Percentiles rank a stretch among this genome's conserved stretches.
Evolutionary conservation across 2,888 invertebrate species (phyloP).

Genomic region (Piscicola geometra): DNA sequence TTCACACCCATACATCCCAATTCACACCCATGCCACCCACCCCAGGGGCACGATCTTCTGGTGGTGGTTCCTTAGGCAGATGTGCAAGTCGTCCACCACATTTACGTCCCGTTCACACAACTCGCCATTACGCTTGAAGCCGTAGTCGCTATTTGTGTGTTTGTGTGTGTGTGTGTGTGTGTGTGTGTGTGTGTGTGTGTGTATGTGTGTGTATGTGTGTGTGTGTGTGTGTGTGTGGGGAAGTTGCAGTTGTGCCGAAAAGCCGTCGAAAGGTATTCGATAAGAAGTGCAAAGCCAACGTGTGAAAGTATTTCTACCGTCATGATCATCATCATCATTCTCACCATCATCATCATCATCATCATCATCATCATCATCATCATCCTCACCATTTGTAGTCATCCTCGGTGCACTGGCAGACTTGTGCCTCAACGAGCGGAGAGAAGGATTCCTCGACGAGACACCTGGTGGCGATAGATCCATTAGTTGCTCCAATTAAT

Average conservation of each 20-base stretch:
- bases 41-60: conserved; percentile 50
- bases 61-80: conserved; percentile 50
- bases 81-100: conserved; percentile 47
- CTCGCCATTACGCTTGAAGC: conserved; percentile 48
- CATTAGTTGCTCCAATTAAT: no score
- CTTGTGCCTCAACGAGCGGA: conserved; percentile 35
- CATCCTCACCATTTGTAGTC: conserved; percentile 54
- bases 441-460: conserved; percentile 47
- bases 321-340: no score
- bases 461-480: conserved; percentile 50
- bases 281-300: no score
- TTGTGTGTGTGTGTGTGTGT: no score
- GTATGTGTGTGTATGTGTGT: neutral
- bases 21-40: no score
- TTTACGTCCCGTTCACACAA: conserved; percentile 47
- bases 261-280: no score
- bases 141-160: conserved; percentile 56
- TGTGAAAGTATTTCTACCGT: no score
- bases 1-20: no score
- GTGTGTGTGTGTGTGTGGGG: no score
- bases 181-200: neutral
- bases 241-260: no score
- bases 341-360: no score
- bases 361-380: no score
- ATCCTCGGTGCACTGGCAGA: conserved; percentile 51